A percentile compares a stretch with the other conserved stretches of the same genome.
phyloP scores from a whole-genome alignment of 2,888 invertebrate species.

The Rhopalosiphum nymphaeae region DNA sequence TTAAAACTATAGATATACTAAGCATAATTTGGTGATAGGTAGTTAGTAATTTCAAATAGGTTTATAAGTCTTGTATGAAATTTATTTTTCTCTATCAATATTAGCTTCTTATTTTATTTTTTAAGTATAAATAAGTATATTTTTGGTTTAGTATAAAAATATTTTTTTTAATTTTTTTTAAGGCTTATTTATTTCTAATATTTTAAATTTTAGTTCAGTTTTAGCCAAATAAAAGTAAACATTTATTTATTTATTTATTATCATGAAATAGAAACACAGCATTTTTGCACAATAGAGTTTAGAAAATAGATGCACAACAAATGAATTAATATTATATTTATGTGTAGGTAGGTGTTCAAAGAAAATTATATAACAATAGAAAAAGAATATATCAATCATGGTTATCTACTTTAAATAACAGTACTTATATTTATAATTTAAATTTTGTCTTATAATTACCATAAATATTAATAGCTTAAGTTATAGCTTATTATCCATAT shows the following conservation, averaged over 20 bases:
- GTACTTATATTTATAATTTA: background rate
- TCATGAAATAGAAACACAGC: background rate
- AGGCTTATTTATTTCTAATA: background rate
- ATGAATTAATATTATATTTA: background rate
- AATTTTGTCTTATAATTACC: background rate
- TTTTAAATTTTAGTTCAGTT: background rate
- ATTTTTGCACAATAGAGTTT: background rate
- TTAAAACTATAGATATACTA: background rate
- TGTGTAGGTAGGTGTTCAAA: background rate
- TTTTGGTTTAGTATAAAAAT: background rate
- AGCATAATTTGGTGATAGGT: background rate
- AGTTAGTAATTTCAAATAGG: background rate
- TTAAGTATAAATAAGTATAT: background rate
- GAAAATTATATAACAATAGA: background rate
- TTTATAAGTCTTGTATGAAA: background rate
- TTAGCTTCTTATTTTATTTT: background rate
- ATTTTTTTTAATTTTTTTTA: background rate
- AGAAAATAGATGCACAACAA: background rate
- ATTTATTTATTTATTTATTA: background rate
- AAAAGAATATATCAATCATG: background rate
- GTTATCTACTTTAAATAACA: too few relatives aligned
- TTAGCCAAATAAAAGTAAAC: background rate
- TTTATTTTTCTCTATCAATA: background rate
- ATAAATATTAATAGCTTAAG: background rate
- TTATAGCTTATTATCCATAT: background rate